A percentile compares a stretch with the other conserved stretches of the same genome.
phyloP scores from a whole-genome alignment of 2,888 invertebrate genomes.

The Archaeoteleia sp. region DNA sequence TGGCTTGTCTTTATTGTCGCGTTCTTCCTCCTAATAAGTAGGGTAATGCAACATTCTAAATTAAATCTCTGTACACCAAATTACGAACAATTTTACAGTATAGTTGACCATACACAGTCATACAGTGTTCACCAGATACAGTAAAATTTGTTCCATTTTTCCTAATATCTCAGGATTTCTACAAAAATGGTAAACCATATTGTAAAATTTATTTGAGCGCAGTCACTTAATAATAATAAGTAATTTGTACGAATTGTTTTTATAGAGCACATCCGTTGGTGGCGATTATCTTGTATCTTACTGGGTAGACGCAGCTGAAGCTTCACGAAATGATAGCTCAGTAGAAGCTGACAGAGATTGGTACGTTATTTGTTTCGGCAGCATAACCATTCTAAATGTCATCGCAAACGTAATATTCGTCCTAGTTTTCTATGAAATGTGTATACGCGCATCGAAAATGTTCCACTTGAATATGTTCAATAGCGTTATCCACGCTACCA shows the following conservation, averaged over 20 bases:
- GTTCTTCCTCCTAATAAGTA: neutral
- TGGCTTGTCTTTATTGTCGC: slow-evolving; percentile 53
- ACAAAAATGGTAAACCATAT: too few species aligned
- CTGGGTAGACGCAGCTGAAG: slow-evolving; percentile 73
- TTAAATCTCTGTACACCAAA: too few species aligned
- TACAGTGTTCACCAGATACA: too few species aligned
- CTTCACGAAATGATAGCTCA: neutral
- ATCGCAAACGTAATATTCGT: slow-evolving; percentile 74
- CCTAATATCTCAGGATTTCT: too few species aligned
- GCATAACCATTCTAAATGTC: slow-evolving; percentile 72
- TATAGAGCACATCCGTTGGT: too few species aligned
- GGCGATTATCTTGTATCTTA: slow-evolving; percentile 72
- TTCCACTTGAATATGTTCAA: slow-evolving; percentile 87
- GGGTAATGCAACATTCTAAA: neutral
- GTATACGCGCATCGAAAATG: slow-evolving; percentile 85
- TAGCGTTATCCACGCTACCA: slow-evolving; percentile 84
- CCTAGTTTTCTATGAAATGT: slow-evolving; percentile 78
- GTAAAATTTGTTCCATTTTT: too few species aligned
- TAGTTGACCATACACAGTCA: too few species aligned
- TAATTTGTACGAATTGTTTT: too few species aligned
- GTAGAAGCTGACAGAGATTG: slow-evolving; percentile 65
- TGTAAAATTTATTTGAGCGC: too few species aligned
- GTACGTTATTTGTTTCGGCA: slow-evolving; percentile 77
- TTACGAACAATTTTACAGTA: too few species aligned
- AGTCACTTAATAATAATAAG: too few species aligned